Percentiles rank a stretch among this genome's conserved stretches.
Conservation (phyloP, 53 echinoderm and acorn worm genomes). For the Crossaster papposus region DNA sequence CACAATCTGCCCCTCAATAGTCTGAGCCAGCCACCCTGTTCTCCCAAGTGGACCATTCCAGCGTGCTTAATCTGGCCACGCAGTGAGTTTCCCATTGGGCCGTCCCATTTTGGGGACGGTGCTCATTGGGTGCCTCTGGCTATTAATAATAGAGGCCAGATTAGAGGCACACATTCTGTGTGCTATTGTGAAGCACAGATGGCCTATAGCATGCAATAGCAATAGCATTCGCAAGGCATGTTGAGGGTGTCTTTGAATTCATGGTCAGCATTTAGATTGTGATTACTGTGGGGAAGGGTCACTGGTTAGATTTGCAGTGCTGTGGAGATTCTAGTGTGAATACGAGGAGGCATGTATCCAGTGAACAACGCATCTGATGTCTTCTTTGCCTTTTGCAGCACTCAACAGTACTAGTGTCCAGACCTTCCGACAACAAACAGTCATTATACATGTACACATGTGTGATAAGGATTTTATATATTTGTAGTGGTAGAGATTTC, state of each 20-base stretch:
- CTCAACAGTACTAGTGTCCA: neutral
- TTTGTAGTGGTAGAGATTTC: neutral
- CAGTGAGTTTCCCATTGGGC: constrained; percentile 28
- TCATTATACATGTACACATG: no score
- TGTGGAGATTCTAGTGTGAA: neutral
- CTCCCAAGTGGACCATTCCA: constrained; percentile 12
- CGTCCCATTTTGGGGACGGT: constrained; percentile 44
- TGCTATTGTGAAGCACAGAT: constrained; percentile 39
- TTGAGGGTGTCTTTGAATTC: neutral
- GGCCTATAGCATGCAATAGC: neutral
- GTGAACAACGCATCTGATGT: neutral
- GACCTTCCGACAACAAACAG: neutral
- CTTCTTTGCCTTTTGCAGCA: neutral
- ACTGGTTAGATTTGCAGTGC: neutral
- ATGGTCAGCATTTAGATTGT: neutral
- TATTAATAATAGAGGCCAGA: constrained; percentile 15
- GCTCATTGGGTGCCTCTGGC: constrained; percentile 59
- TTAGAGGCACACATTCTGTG: constrained; percentile 32
- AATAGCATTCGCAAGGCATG: neutral
- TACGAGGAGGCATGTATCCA: neutral
- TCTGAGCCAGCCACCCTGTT: neutral
- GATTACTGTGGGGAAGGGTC: neutral
- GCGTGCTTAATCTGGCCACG: neutral
- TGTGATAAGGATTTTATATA: neutral
- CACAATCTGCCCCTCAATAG: neutral